Conservation (phyloP, 1,140 invertebrate species). For the Colletes gigas region DNA sequence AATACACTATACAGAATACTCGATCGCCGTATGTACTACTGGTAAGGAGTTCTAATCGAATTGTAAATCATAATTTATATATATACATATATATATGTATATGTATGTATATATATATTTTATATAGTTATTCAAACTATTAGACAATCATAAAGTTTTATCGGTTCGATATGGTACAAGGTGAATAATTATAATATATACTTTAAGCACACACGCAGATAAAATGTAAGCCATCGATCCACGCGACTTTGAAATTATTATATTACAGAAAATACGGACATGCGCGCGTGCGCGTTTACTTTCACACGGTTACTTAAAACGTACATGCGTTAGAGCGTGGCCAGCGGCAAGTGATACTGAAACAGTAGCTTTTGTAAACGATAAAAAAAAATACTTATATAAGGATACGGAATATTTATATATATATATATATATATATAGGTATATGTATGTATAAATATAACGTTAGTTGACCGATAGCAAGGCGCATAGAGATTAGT, state of each 20-base stretch:
- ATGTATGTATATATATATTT: neutral
- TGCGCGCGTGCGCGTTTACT: neutral
- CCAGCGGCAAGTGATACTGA: conserved; percentile 48
- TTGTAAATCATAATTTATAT: conserved; percentile 38
- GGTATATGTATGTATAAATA: neutral
- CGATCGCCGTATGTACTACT: conserved; percentile 18
- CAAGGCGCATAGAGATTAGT: conserved; percentile 25
- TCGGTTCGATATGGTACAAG: conserved; percentile 52
- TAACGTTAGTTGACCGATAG: neutral
- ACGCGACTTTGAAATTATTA: conserved; percentile 24
- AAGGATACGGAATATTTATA: conserved; percentile 44
- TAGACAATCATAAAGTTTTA: conserved; percentile 63
- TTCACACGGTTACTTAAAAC: conserved; percentile 34
- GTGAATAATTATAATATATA: conserved; percentile 39
- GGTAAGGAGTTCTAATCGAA: conserved; percentile 28
- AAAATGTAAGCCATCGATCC: conserved; percentile 21
- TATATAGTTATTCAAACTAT: conserved; percentile 47
- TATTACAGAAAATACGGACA: neutral
- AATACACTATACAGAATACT: conserved; percentile 41
- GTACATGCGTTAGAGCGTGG: conserved; percentile 14
- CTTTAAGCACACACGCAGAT: conserved; percentile 1
- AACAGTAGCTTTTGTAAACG: conserved; percentile 60
- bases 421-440: neutral
- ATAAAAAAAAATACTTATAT: conserved; percentile 25
- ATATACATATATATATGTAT: neutral